A percentile compares a stretch with the other conserved stretches of the same genome.
Evolutionary conservation across 2,113 vertebrate species (phyloP).

Genomic region (Trochalopteron elliotii): DNA sequence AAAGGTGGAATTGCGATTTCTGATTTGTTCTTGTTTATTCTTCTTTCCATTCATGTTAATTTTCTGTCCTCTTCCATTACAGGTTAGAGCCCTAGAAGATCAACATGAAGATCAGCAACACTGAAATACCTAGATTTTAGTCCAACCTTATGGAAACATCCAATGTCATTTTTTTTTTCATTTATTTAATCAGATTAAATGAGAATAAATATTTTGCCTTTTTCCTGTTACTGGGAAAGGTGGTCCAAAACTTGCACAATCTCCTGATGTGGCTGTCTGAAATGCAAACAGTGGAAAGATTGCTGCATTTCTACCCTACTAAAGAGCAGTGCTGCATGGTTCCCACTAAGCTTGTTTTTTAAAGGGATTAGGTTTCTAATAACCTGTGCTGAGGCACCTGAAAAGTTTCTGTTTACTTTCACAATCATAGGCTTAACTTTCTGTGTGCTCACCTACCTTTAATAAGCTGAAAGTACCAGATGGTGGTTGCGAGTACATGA

Average conservation of each 20-base stretch:
- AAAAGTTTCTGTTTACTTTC: background rate
- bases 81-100: background rate
- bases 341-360: background rate
- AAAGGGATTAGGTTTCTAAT: background rate
- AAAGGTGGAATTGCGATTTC: background rate
- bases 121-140: background rate
- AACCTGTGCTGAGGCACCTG: background rate
- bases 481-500: accelerated
- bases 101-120: background rate
- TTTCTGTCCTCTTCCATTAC: background rate
- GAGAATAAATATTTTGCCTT: background rate
- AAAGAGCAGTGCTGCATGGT: background rate
- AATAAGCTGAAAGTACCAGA: background rate
- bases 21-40: background rate
- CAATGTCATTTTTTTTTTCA: background rate
- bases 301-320: background rate
- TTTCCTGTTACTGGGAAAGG: background rate
- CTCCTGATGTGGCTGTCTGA: background rate
- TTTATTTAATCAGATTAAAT: background rate
- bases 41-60: background rate
- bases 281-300: background rate
- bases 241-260: background rate
- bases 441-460: background rate
- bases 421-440: background rate
- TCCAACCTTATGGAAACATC: background rate